phyloP scores from a whole-genome alignment of 2,888 invertebrate genomes.

The Achlya flavicornis region DNA sequence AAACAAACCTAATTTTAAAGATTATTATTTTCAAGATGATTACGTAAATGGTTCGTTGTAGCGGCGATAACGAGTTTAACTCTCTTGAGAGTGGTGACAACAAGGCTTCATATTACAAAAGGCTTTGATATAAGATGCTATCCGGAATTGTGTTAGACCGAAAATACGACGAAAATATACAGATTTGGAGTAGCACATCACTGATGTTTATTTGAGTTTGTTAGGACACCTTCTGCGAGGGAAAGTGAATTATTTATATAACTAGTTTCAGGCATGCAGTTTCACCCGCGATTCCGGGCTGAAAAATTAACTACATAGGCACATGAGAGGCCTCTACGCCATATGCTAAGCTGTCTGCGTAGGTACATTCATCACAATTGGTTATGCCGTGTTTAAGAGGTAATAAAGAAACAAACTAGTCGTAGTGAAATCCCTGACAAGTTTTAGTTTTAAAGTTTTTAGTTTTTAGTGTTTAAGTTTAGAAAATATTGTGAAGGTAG shows the following conservation, averaged over 20 bases:
- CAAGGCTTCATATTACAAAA: constrained; percentile 13
- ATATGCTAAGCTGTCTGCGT: too few relatives aligned
- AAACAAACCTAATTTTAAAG: neutral
- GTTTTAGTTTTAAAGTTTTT: too few relatives aligned
- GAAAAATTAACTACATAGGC: too few relatives aligned
- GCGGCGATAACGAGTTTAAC: constrained; percentile 8
- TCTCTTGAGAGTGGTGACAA: constrained; percentile 9
- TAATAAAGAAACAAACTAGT: too few relatives aligned
- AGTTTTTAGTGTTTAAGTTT: too few relatives aligned
- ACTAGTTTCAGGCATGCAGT: too few relatives aligned
- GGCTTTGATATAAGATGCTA: constrained; percentile 12
- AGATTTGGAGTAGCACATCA: neutral
- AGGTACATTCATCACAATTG: too few relatives aligned
- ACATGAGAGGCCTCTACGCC: too few relatives aligned
- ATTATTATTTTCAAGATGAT: constrained; percentile 12
- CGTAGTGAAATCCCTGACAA: too few relatives aligned
- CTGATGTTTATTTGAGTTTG: neutral
- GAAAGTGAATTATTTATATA: neutral
- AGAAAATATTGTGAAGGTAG: too few relatives aligned
- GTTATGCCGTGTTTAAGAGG: too few relatives aligned
- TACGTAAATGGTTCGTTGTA: constrained; percentile 8
- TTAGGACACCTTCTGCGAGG: neutral
- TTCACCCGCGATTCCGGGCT: too few relatives aligned
- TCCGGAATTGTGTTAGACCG: constrained; percentile 4
- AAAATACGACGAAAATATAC: neutral